phyloP scores from a whole-genome alignment of 2,113 vertebrate species.

The Sorex fumeus region DNA sequence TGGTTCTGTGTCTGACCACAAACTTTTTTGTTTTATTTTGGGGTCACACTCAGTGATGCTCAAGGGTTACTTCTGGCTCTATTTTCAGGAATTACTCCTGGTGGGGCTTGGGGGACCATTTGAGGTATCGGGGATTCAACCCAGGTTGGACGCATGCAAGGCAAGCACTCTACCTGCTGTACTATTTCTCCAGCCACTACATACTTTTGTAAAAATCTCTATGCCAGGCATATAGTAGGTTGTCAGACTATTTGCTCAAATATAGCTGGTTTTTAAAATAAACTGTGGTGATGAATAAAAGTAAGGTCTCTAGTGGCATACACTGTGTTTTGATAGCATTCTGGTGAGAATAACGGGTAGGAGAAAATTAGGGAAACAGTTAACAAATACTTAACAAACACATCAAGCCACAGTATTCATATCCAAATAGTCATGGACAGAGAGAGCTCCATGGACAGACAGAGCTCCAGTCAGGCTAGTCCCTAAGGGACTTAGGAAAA shows the following conservation, averaged over 20 bases:
- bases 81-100: no score
- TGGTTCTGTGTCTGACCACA: conserved; percentile 37
- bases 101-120: no score
- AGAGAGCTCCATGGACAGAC: no score
- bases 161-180: no score
- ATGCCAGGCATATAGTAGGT: conserved; percentile 21
- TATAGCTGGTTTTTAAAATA: conserved; percentile 23
- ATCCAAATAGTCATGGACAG: conserved; percentile 36
- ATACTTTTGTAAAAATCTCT: not conserved
- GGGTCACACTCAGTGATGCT: no score
- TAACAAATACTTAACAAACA: not conserved
- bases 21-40: not conserved
- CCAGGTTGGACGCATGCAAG: no score
- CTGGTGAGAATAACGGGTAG: conserved; percentile 38
- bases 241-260: not conserved
- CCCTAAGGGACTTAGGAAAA: not conserved
- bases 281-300: not conserved
- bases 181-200: no score
- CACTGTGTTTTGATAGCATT: not conserved
- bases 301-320: not conserved
- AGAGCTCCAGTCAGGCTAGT: conserved; percentile 46
- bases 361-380: not conserved
- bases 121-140: no score
- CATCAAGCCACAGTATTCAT: conserved; percentile 56
- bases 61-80: no score